Conservation (phyloP, 2,888 invertebrate species). For the Stramonita haemastoma region DNA sequence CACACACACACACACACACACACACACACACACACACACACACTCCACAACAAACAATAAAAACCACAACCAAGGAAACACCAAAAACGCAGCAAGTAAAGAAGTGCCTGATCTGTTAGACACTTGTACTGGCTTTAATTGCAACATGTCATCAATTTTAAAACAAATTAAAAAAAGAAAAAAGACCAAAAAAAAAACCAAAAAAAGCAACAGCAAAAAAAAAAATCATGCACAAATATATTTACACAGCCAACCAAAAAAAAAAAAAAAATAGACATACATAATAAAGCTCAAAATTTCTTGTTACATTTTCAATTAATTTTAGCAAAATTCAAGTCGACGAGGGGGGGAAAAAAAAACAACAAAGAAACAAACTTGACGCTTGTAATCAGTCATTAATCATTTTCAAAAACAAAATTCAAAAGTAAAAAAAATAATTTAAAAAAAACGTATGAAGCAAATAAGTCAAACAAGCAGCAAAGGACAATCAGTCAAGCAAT, state of each 20-base stretch:
- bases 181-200: neutral
- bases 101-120: neutral
- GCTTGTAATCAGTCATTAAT: too few species aligned
- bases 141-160: constrained; percentile 10
- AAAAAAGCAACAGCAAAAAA: neutral
- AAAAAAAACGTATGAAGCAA: neutral
- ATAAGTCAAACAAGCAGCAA: neutral
- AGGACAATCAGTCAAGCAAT: neutral
- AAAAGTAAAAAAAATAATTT: neutral
- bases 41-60: too few species aligned
- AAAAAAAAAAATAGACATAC: neutral
- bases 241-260: neutral
- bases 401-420: too few species aligned
- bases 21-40: neutral
- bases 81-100: too few species aligned
- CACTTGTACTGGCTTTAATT: constrained; percentile 26
- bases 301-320: too few species aligned
- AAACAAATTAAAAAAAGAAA: neutral
- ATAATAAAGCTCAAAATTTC: too few species aligned
- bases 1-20: neutral
- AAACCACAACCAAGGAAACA: too few species aligned
- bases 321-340: neutral
- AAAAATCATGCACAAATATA: constrained; percentile 4
- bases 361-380: neutral
- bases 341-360: neutral